These are phyloP conservation scores for Orius insidiosus DNA, from an alignment of 1,140 invertebrate genomes.

Conservation along the genomic window DNA sequence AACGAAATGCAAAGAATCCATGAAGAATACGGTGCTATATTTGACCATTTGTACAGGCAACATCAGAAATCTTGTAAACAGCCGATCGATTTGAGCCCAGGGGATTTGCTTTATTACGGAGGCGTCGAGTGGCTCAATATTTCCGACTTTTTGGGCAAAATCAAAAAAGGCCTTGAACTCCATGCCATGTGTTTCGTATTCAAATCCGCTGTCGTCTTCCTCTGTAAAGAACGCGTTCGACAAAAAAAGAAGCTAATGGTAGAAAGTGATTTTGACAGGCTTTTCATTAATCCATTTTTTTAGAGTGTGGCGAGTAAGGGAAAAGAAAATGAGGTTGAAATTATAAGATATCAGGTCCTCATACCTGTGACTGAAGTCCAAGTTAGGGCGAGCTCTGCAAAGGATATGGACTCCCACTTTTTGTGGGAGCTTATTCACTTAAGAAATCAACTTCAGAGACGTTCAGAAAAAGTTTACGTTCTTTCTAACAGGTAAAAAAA, in stretches of 20 bases:
- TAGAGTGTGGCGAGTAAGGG: constrained; percentile 70
- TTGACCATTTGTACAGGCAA: constrained; percentile 87
- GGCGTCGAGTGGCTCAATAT: constrained; percentile 96
- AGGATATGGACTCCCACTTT: constrained; percentile 87
- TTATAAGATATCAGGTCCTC: constrained; percentile 85
- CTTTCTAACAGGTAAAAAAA: constrained; percentile 77
- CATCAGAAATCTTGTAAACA: constrained; percentile 89
- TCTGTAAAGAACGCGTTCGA: constrained; percentile 87
- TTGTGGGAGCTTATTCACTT: constrained; percentile 93
- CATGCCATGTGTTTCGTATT: constrained; percentile 98
- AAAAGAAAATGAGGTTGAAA: constrained; percentile 77
- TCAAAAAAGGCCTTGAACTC: constrained; percentile 88
- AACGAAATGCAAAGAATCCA: constrained; percentile 99
- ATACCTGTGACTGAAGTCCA: constrained; percentile 94
- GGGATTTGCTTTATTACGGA: constrained; percentile 90
- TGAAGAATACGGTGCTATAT: constrained; percentile 96
- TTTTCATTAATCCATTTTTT: no score
- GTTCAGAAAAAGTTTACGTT: constrained; percentile 92
- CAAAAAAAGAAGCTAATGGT: constrained; percentile 95
- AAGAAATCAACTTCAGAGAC: constrained; percentile 75
- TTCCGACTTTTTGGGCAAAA: constrained; percentile 87
- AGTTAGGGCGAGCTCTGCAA: constrained; percentile 75
- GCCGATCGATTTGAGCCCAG: constrained; percentile 86
- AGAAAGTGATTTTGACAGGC: no score
- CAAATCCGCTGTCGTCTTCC: constrained; percentile 90